Percentiles rank a stretch among this genome's conserved stretches.
phyloP scores from a whole-genome alignment of 2,888 invertebrate genomes.

The Brachycybe producta region DNA sequence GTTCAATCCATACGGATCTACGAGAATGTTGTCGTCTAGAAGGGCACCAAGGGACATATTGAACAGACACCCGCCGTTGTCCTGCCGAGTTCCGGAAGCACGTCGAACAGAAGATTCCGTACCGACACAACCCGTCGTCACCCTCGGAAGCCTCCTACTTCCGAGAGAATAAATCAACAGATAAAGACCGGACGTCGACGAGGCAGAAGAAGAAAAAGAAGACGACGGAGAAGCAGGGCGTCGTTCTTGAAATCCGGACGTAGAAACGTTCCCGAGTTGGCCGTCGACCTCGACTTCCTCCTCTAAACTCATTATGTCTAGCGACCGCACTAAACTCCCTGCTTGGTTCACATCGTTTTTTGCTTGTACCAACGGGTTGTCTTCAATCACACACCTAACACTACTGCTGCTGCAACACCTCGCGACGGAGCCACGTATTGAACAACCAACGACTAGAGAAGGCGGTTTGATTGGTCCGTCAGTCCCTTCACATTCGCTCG shows the following conservation, averaged over 20 bases:
- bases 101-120: not conserved
- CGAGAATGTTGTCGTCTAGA: conserved; percentile 1
- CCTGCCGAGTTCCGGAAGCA: not conserved
- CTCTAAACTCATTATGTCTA: conserved; percentile 41
- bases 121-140: not conserved
- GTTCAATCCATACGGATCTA: not conserved
- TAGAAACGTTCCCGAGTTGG: not conserved
- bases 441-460: conserved; percentile 31
- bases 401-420: too few species aligned
- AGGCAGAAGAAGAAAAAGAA: not conserved
- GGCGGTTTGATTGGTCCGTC: conserved; percentile 28
- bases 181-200: not conserved
- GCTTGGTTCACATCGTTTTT: conserved; percentile 66
- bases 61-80: not conserved
- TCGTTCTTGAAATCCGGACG: not conserved
- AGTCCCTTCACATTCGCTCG: not conserved
- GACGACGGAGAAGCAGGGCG: not conserved
- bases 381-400: not conserved
- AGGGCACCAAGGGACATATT: conserved; percentile 3
- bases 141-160: not conserved
- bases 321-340: conserved; percentile 37
- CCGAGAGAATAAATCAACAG: not conserved
- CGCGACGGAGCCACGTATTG: conserved; percentile 5
- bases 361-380: conserved; percentile 47
- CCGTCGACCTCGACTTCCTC: conserved; percentile 21